Base-by-base conservation (phyloP, 1,140 invertebrate species). In the Conus ventricosus region DNA sequence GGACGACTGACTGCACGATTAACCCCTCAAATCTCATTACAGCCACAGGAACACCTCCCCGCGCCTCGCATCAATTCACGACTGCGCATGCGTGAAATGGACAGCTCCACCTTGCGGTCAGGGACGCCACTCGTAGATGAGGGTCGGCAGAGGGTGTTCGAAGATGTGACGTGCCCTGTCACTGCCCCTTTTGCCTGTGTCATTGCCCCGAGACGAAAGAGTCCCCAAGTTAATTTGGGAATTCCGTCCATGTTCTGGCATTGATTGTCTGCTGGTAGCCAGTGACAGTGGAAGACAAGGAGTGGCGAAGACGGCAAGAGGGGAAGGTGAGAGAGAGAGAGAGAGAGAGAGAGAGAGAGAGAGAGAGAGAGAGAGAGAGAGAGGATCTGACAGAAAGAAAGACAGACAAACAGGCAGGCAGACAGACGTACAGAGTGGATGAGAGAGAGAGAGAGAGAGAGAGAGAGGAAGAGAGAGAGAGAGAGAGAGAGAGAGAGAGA, bases 21-120 rank as follows among this genome's bases (percentile, higher is more conserved):
- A 20, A 71, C 67, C 67, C 20, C 23, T 23, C 23, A 20, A 71
- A 71, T 23, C 67, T 71, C 23, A 23, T n/a, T 71, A 71, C 67
- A 71, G 15, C 11, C 23, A 11, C 67, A 6, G 23, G 6, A 11
- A 0, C 6, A 5, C 6, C 20, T 71, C 67, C 23, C 67, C 67
- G 15, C 15, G 67, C 67, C 67, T 6, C 20, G 67, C 67, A 23
- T 71, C 67, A 71, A 71, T 71, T 20, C 67, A 71, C 23, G 67
- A 71, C 67, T 23, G 67, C 67, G 67, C 67, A 71, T 71, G 67
- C 67, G 67, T 71, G 67, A 71, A 71, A 71, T 71, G 67, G 67
- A 71, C 67, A 71, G 67, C 67, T 11, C 67, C 67, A 71, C 23
- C 67, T 71, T 23, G 67, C 67, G 23, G 67, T 71, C 67, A 71